Evolutionary conservation across 2,888 invertebrate species (phyloP).

Genomic region (Rhogogaster chlorosoma): DNA sequence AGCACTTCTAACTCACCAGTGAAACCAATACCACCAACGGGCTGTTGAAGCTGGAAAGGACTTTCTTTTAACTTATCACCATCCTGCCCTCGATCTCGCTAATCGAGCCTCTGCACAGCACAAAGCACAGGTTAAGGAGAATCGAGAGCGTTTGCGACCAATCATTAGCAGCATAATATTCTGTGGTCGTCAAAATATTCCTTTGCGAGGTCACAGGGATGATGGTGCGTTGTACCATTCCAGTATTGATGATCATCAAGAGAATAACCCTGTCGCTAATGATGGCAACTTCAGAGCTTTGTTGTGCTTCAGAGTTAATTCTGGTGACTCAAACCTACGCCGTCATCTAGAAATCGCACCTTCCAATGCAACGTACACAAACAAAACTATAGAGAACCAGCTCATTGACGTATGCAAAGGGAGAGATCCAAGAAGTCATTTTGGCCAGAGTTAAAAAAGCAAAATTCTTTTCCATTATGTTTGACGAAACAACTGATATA

Average conservation of each 20-base stretch:
- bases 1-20: conserved; percentile 46
- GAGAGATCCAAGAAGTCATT: conserved; percentile 60
- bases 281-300: neutral
- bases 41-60: conserved; percentile 54
- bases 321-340: conserved; percentile 61
- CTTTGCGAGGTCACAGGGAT: conserved; percentile 61
- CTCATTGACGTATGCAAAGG: conserved; percentile 63
- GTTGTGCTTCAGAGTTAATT: conserved; percentile 53
- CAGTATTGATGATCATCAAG: neutral
- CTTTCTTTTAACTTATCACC: conserved; percentile 51
- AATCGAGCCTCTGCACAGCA: conserved; percentile 48
- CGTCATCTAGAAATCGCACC: conserved; percentile 60
- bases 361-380: conserved; percentile 62
- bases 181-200: conserved; percentile 63
- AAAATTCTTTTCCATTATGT: conserved; percentile 63
- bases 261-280: too few species aligned
- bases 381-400: conserved; percentile 66
- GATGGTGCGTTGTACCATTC: conserved; percentile 29
- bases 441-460: conserved; percentile 53
- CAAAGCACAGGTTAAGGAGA: conserved; percentile 48
- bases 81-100: conserved; percentile 34
- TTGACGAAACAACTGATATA: conserved; percentile 67
- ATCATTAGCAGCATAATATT: conserved; percentile 60
- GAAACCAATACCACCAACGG: conserved; percentile 53
- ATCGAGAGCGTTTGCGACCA: conserved; percentile 54